These are phyloP conservation scores for Calycopis cecrops DNA, from an alignment of 1,140 invertebrate species.

Conservation along the genomic window DNA sequence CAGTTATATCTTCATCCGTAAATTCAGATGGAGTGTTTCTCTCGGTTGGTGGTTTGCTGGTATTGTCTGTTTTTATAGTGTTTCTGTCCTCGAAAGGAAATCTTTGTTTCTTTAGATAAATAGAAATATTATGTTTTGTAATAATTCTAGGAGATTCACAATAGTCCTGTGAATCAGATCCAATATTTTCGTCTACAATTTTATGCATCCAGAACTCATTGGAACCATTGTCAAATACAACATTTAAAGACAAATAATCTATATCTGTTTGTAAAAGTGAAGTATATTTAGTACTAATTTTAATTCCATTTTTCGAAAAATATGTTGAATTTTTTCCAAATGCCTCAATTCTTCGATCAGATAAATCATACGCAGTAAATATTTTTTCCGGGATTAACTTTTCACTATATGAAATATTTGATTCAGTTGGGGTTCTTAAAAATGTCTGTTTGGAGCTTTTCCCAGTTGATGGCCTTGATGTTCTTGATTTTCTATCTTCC, in stretches of 20 bases:
- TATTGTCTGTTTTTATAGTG: neutral
- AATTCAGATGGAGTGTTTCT: neutral
- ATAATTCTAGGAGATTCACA: conserved; percentile 44
- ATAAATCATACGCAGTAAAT: conserved; percentile 67
- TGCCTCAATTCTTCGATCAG: conserved; percentile 68
- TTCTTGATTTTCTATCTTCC: conserved; percentile 44
- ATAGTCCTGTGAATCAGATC: conserved; percentile 32
- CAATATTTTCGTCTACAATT: conserved; percentile 35
- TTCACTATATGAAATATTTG: conserved; percentile 11
- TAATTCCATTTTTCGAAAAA: conserved; percentile 66
- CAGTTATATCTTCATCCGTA: conserved; percentile 25
- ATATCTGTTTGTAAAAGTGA: conserved; percentile 61
- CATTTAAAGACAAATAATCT: conserved; percentile 47
- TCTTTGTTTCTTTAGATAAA: conserved; percentile 57
- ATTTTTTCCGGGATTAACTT: conserved; percentile 29
- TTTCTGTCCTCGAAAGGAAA: conserved; percentile 23
- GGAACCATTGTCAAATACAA: conserved; percentile 41
- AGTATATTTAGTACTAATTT: conserved; percentile 52
- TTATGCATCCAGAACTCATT: conserved; percentile 56
- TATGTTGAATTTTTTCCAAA: conserved; percentile 60
- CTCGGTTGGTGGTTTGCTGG: neutral
- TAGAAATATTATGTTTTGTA: conserved; percentile 51
- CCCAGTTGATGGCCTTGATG: conserved; percentile 28
- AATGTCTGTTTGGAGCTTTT: conserved; percentile 13
- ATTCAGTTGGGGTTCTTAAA: conserved; percentile 19